Evolutionary conservation across 2,888 invertebrate genomes (phyloP).

Genomic region (Chloromyia formosa): DNA sequence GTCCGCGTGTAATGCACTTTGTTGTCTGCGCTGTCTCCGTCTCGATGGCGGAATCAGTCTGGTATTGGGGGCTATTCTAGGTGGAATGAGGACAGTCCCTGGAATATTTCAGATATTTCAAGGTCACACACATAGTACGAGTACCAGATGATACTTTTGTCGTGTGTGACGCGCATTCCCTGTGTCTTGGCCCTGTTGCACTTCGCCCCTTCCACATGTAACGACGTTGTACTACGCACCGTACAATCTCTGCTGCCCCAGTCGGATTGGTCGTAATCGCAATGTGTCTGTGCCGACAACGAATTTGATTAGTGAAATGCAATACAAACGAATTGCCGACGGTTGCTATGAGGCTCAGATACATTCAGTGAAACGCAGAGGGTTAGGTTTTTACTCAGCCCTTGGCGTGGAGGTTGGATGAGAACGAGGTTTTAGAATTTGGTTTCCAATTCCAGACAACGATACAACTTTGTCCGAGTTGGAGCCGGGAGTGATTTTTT

Average conservation of each 20-base stretch:
- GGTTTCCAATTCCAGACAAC: not conserved
- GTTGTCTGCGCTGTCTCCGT: constrained; percentile 32
- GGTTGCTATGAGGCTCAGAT: not conserved
- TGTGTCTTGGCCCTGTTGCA: constrained; percentile 12
- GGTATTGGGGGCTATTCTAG: constrained; percentile 27
- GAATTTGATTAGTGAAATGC: constrained; percentile 25
- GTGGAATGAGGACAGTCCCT: constrained; percentile 45
- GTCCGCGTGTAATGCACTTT: constrained; percentile 18
- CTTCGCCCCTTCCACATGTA: not conserved
- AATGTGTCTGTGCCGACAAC: constrained; percentile 22
- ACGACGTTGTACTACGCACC: not conserved
- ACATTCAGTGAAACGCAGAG: not conserved
- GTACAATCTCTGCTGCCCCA: constrained; percentile 1
- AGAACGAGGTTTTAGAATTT: not conserved
- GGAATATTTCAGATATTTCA: constrained; percentile 47
- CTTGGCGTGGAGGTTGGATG: not conserved
- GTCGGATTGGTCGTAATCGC: constrained; percentile 1
- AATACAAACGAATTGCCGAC: constrained; percentile 12
- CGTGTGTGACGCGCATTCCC: constrained; percentile 55
- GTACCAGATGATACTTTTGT: constrained; percentile 51
- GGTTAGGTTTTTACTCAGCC: not conserved
- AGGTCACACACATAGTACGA: constrained; percentile 44
- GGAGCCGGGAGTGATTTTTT: constrained; percentile 1
- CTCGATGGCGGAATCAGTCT: not conserved
- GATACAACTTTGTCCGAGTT: constrained; percentile 16